Base-by-base conservation (phyloP, 2,888 invertebrate genomes). In the Drosophila fungiperda region DNA sequence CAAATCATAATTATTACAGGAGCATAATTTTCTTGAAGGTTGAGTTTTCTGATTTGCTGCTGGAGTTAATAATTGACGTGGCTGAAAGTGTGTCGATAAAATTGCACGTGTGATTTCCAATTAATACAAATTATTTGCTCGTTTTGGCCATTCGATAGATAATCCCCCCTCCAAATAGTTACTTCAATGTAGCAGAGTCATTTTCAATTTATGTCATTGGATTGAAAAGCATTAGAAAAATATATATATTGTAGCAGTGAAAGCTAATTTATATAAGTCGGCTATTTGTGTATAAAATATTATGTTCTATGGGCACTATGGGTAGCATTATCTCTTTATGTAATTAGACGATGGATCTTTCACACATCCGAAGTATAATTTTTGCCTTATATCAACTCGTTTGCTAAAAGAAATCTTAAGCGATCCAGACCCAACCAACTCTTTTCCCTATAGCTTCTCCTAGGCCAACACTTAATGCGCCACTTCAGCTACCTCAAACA, bases 1-100 rank as follows among this genome's bases (percentile, higher is more conserved):
- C 68, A 73, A 78, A 74, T 82, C 78, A 78, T 86, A 87, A 89
- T 87, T 89, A 89, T 87, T 83, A 89, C 70, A 50, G 74, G 68
- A 71, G 53, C 73, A 63, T 80, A 68, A 80, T 62, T 81, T 73
- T 59, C 57, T 66, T 48, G 57, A 52, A 32, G 66, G 63, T 26
- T 45, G 58, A 54, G 57, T 20, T 9, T 55, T 42, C 54, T 66
- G 74, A 68, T 84, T 84, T 64, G 29, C 53, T 68, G 61, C 35
- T 32, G 67, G 59, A 60, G 75, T 78, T 73, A 73, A 79, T 78
- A 65, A 67, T 62, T 32, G 36, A 29, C 33, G 8, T 8, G 49
- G 12, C 15, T 49, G 55, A 20, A 58, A 71, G 75, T 61, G 55
- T 60, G 67, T 55, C 67, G 54, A 78, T 78, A 72, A 72, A 75